Conservation (phyloP, 2,888 invertebrate genomes). For the Siphonodentalium dalli region DNA sequence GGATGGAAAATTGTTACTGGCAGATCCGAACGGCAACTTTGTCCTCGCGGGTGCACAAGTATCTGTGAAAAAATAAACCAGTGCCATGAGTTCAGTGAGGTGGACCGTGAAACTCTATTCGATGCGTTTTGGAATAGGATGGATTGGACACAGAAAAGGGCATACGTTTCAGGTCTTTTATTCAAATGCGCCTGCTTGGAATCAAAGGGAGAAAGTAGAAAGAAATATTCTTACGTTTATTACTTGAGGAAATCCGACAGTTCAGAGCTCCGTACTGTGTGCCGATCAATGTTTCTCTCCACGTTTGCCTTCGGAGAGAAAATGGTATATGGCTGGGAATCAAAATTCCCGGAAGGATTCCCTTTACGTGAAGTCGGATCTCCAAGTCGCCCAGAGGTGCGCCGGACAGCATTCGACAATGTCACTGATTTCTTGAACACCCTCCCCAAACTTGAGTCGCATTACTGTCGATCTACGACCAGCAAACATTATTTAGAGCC, state of each 20-base stretch:
- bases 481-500: conserved; percentile 24
- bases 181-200: no score
- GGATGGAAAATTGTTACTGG: no score
- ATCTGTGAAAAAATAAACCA: no score
- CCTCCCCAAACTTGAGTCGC: conserved; percentile 23
- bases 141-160: no score
- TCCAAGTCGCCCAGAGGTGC: neutral
- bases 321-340: conserved; percentile 12
- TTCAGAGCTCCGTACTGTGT: conserved; percentile 12
- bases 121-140: no score
- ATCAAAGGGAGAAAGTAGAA: no score
- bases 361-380: neutral
- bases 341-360: conserved; percentile 1
- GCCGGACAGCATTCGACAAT: conserved; percentile 1
- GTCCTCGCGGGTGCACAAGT: no score
- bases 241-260: neutral
- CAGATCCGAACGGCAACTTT: no score
- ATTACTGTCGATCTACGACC: conserved; percentile 23
- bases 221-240: conserved; percentile 7
- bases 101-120: no score
- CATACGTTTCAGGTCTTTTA: no score
- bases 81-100: no score
- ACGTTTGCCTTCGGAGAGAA: conserved; percentile 17
- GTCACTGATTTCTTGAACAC: conserved; percentile 8
- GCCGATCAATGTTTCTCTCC: conserved; percentile 15